Conservation (phyloP, 2,888 invertebrate genomes). For the Bruchidius siliquastri region DNA sequence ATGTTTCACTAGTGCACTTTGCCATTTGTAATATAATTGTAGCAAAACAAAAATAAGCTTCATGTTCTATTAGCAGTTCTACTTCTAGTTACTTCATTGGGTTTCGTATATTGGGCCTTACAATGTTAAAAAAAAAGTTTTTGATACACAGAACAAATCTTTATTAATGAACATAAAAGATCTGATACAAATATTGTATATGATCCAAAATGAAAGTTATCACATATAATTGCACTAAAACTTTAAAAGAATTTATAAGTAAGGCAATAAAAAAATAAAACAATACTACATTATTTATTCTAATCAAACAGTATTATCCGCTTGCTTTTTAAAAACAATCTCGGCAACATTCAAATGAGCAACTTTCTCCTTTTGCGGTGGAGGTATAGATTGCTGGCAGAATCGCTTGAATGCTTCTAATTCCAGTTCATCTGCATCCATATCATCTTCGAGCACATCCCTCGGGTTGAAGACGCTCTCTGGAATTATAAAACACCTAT, state of each 20-base stretch:
- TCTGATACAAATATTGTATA: conserved; percentile 22
- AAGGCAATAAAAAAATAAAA: conserved; percentile 10
- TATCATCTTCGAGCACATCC: conserved; percentile 72
- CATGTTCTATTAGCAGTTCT: too few relatives aligned
- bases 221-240: conserved; percentile 22
- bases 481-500: conserved; percentile 19
- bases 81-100: too few relatives aligned
- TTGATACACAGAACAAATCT: background rate
- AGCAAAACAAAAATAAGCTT: too few relatives aligned
- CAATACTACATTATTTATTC: conserved; percentile 6
- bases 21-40: too few relatives aligned
- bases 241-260: conserved; percentile 11
- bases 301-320: conserved; percentile 25
- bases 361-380: conserved; percentile 70
- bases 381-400: conserved; percentile 77
- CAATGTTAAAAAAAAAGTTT: background rate
- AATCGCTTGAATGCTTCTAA: conserved; percentile 84
- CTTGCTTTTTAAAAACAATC: conserved; percentile 63
- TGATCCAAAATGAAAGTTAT: conserved; percentile 23
- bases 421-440: conserved; percentile 77
- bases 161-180: conserved; percentile 12
- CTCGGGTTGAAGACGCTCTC: conserved; percentile 77
- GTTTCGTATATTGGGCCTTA: too few relatives aligned
- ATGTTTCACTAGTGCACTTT: too few relatives aligned
- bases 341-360: conserved; percentile 74